Evolutionary conservation across 1,140 invertebrate species (phyloP).

Genomic region (Drosophila melanogaster): DNA sequence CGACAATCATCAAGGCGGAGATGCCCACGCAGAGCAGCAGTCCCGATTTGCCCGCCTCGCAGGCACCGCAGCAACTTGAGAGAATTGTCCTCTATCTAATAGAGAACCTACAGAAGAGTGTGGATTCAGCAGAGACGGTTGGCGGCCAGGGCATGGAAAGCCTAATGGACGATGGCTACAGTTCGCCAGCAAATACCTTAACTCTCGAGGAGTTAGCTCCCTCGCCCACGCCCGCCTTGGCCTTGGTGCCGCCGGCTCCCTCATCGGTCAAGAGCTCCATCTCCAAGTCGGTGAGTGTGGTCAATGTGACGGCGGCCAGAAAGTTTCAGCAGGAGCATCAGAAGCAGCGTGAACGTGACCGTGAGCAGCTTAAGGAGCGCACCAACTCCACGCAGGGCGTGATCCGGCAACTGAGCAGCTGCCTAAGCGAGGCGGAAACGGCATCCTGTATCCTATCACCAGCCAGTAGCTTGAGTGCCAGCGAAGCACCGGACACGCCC

Average conservation of each 20-base stretch:
- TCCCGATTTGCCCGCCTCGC: conserved; percentile 86
- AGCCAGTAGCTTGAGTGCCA: conserved; percentile 44
- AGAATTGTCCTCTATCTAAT: conserved; percentile 88
- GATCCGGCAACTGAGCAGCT: conserved; percentile 45
- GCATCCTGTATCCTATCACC: conserved; percentile 53
- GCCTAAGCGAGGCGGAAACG: conserved; percentile 45
- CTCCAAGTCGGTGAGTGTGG: conserved; percentile 84
- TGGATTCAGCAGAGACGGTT: conserved; percentile 20
- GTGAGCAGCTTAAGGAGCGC: conserved; percentile 19
- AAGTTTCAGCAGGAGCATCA: conserved; percentile 66
- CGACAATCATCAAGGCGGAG: conserved; percentile 86
- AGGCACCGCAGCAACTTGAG: conserved; percentile 88
- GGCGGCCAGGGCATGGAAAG: conserved; percentile 38
- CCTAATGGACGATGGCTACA: conserved; percentile 55
- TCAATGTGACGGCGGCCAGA: conserved; percentile 74
- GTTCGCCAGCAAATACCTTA: conserved; percentile 60
- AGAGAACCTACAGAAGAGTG: conserved; percentile 86
- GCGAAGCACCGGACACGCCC: conserved; percentile 45
- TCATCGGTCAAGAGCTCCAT: conserved; percentile 85
- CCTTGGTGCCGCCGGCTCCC: conserved; percentile 85
- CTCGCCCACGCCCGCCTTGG: conserved; percentile 66
- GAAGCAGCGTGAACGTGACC: conserved; percentile 22
- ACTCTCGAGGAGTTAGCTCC: conserved; percentile 58
- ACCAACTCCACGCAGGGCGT: conserved; percentile 21
- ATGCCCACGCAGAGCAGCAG: conserved; percentile 73